phyloP scores from a whole-genome alignment of 2,113 vertebrate genomes.

The Indicator maculatus region DNA sequence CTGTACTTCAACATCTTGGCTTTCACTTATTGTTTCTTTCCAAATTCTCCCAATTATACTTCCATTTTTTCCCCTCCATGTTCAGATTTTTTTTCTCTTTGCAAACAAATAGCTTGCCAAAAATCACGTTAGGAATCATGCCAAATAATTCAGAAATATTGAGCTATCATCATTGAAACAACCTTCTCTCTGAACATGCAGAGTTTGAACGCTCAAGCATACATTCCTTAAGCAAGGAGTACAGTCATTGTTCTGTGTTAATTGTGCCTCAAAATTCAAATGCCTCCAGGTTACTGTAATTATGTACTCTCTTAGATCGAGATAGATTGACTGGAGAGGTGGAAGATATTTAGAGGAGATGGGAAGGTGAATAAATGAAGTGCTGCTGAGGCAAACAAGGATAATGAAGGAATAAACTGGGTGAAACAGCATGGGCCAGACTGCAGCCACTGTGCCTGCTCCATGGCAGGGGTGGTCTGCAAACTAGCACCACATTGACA shows the following conservation, averaged over 20 bases:
- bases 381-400: background rate
- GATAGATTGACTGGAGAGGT: background rate
- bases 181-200: background rate
- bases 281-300: background rate
- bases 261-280: background rate
- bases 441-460: background rate
- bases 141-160: conserved; percentile 6
- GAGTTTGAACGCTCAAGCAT: background rate
- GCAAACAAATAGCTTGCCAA: background rate
- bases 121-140: background rate
- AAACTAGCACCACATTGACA: background rate
- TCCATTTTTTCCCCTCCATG: background rate
- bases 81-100: background rate
- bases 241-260: background rate
- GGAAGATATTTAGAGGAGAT: background rate
- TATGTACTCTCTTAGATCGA: background rate
- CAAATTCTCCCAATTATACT: background rate
- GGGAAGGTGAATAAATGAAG: background rate
- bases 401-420: background rate
- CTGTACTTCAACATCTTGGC: background rate
- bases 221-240: background rate
- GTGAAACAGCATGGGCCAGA: background rate
- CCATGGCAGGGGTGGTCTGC: fast-evolving
- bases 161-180: background rate
- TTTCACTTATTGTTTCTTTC: background rate